Conservation (phyloP, 2,113 vertebrate genomes). For the Petrocephalus microphthalmus region DNA sequence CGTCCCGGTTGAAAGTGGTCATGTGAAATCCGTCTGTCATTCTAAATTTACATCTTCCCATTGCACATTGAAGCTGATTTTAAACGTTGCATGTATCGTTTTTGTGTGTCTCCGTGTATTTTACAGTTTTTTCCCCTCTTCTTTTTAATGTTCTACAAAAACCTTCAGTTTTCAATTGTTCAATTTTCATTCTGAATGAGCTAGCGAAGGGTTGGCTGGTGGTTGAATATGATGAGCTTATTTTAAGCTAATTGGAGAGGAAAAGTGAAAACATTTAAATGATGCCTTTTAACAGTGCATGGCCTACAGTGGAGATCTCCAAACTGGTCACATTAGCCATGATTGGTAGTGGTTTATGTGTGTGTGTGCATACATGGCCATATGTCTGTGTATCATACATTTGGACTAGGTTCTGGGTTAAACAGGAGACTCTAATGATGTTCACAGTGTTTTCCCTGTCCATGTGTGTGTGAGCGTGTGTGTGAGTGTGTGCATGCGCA, state of each 20-base stretch:
- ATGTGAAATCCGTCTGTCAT: not conserved
- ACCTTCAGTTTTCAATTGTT: not conserved
- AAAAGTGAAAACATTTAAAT: not conserved
- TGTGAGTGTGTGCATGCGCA: not conserved
- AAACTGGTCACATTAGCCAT: not conserved
- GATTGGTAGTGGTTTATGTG: not conserved
- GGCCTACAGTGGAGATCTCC: not conserved
- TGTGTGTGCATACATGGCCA: constrained; percentile 2
- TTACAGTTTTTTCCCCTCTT: not conserved
- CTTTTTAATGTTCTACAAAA: not conserved
- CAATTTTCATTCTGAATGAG: not conserved
- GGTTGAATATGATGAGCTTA: not conserved
- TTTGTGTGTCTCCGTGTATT: not conserved
- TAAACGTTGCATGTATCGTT: not conserved
- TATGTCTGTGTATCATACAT: not conserved
- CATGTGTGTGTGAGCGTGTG: constrained; percentile 5
- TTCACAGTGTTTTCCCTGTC: not conserved
- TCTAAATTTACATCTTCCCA: not conserved
- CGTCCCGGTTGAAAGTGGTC: not conserved
- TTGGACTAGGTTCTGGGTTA: not conserved
- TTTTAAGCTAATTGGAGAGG: not conserved
- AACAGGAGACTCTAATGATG: constrained; percentile 5
- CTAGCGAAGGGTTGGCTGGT: not conserved
- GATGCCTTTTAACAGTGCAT: not conserved
- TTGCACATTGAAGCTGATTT: not conserved